phyloP scores from a whole-genome alignment of 2,797 vertebrate genomes.

The Muscicapa comitata region DNA sequence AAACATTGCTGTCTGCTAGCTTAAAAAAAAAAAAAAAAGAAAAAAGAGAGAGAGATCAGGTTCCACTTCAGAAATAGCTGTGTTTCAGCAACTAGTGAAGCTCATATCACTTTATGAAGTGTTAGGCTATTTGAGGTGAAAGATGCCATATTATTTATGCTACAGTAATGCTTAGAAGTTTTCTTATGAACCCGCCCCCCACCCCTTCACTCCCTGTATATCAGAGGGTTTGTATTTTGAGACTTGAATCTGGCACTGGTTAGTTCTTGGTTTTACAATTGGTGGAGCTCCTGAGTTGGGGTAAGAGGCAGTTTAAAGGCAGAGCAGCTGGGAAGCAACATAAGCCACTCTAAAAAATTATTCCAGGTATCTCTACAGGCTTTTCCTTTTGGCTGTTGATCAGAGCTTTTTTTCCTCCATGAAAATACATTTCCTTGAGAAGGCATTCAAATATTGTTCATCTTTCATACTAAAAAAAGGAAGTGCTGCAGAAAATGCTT shows the following conservation, averaged over 20 bases:
- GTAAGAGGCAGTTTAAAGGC: not conserved
- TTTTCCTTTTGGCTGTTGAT: not conserved
- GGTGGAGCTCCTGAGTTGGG: conserved; percentile 14
- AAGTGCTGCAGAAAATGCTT: not conserved
- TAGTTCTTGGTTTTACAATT: conserved; percentile 26
- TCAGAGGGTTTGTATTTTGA: conserved; percentile 12
- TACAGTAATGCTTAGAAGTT: conserved; percentile 46
- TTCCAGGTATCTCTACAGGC: not conserved
- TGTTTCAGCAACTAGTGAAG: conserved; percentile 41
- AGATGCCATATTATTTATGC: conserved; percentile 53
- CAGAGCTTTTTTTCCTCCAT: not conserved
- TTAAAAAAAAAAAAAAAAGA: not conserved
- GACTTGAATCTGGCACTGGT: not conserved
- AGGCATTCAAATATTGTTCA: not conserved
- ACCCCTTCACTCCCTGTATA: not conserved
- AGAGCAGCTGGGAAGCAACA: not conserved
- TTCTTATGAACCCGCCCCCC: not conserved
- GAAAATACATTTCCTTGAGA: not conserved
- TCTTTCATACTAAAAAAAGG: not conserved
- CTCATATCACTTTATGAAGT: conserved; percentile 57
- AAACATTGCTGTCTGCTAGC: not conserved
- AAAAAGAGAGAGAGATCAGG: not conserved
- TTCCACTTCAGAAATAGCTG: conserved; percentile 58
- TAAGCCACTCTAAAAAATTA: not conserved
- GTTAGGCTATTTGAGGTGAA: conserved; percentile 63